Evolutionary conservation across 2,113 vertebrate genomes (phyloP).

Genomic region (Thymallus thymallus): DNA sequence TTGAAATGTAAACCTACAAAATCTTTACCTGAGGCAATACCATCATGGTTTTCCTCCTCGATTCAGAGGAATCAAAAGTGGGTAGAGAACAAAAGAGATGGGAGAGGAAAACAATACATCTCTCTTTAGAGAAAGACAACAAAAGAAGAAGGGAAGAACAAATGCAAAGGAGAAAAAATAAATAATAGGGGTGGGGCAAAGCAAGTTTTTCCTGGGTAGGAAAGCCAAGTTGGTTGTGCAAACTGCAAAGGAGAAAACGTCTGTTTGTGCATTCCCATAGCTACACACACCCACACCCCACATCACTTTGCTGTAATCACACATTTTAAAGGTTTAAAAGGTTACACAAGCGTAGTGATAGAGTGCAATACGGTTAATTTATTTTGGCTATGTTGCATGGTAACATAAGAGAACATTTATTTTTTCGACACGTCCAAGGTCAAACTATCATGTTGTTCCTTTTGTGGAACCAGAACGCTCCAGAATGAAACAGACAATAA

Average conservation of each 20-base stretch:
- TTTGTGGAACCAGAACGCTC: conserved; percentile 3
- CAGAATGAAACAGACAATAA: conserved; percentile 40
- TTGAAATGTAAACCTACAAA: conserved; percentile 61
- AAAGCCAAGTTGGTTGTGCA: conserved; percentile 10
- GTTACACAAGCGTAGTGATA: conserved; percentile 7
- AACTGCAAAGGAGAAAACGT: background rate
- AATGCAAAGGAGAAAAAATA: conserved; percentile 38
- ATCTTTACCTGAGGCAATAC: conserved; percentile 57
- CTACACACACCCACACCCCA: background rate
- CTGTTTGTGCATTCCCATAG: conserved; percentile 2
- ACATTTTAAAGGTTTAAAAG: background rate
- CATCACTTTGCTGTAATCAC: background rate
- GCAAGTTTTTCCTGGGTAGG: background rate
- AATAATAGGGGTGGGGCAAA: conserved; percentile 9
- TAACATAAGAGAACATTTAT: background rate
- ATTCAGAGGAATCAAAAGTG: conserved; percentile 53
- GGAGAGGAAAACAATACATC: conserved; percentile 38
- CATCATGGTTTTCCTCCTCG: conserved; percentile 48
- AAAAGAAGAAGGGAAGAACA: conserved; percentile 20
- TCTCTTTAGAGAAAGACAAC: conserved; percentile 43
- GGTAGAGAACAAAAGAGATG: conserved; percentile 45
- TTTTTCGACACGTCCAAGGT: background rate
- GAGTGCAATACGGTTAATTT: background rate
- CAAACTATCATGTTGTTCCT: conserved; percentile 2
- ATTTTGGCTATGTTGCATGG: background rate